phyloP scores from a whole-genome alignment of 1,140 invertebrate species.

The Sitobion miscanthi region DNA sequence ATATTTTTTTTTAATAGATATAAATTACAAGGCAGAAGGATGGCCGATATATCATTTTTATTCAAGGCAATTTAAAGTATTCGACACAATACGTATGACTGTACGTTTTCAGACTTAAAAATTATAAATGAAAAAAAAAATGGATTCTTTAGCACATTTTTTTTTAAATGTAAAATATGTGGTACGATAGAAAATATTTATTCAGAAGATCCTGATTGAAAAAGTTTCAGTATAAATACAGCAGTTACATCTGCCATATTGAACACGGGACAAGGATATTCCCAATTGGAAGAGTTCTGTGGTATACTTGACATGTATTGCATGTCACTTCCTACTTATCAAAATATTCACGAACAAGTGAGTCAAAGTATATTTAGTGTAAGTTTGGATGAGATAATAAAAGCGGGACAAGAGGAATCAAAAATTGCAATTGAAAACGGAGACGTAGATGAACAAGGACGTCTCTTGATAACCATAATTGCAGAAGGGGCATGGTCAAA shows the following conservation, averaged over 20 bases:
- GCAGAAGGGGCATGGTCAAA: constrained; percentile 61
- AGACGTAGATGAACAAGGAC: constrained; percentile 57
- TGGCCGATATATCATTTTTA: neutral
- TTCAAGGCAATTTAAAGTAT: neutral
- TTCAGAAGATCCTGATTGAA: neutral
- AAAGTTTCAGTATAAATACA: neutral
- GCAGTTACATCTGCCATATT: neutral
- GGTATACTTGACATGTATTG: neutral
- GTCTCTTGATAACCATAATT: constrained; percentile 60
- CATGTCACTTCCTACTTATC: neutral
- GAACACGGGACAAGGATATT: neutral
- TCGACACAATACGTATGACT: neutral
- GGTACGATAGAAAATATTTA: neutral
- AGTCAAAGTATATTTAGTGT: neutral
- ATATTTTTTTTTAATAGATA: neutral
- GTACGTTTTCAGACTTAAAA: neutral
- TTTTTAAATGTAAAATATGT: neutral
- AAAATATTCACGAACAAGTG: neutral
- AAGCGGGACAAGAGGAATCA: constrained; percentile 58
- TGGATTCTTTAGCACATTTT: neutral
- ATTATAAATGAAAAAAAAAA: neutral
- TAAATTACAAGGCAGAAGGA: neutral
- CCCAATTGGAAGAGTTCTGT: neutral
- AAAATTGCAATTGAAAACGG: constrained; percentile 58
- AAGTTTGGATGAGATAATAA: constrained; percentile 48